A percentile compares a stretch with the other conserved stretches of the same genome.
These are phyloP conservation scores for Porites australiensis DNA, from an alignment of 64 coral and sea anemone genomes.

Conservation along the genomic window DNA sequence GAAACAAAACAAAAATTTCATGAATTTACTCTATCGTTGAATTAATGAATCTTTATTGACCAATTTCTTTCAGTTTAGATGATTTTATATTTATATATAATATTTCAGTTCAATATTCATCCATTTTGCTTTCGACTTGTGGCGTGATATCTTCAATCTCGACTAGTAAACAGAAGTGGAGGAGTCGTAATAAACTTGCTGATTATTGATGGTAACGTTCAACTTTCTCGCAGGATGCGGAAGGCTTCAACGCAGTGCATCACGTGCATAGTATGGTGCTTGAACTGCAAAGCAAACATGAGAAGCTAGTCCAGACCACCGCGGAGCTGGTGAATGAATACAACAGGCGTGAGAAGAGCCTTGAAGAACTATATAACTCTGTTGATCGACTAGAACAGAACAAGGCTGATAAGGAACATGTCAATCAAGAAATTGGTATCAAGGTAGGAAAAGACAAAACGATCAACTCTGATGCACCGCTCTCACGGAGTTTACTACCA, in stretches of 20 bases:
- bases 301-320: constrained; percentile 79
- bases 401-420: constrained; percentile 89
- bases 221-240: constrained; percentile 67
- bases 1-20: too few relatives aligned
- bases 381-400: constrained; percentile 81
- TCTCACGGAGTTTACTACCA: too few relatives aligned
- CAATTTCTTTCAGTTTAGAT: too few relatives aligned
- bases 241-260: constrained; percentile 91
- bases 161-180: not conserved
- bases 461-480: too few relatives aligned
- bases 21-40: too few relatives aligned
- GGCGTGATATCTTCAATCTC: too few relatives aligned
- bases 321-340: constrained; percentile 93
- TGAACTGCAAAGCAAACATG: constrained; percentile 88
- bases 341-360: constrained; percentile 89
- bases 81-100: too few relatives aligned
- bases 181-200: not conserved
- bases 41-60: too few relatives aligned
- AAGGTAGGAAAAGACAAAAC: constrained; percentile 41
- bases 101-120: too few relatives aligned
- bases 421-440: constrained; percentile 87
- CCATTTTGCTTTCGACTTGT: too few relatives aligned
- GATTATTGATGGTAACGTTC: not conserved
- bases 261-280: constrained; percentile 95
- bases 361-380: constrained; percentile 71